Base-by-base conservation (phyloP, 2,797 vertebrate genomes). In the Artibeus jamaicensis region DNA sequence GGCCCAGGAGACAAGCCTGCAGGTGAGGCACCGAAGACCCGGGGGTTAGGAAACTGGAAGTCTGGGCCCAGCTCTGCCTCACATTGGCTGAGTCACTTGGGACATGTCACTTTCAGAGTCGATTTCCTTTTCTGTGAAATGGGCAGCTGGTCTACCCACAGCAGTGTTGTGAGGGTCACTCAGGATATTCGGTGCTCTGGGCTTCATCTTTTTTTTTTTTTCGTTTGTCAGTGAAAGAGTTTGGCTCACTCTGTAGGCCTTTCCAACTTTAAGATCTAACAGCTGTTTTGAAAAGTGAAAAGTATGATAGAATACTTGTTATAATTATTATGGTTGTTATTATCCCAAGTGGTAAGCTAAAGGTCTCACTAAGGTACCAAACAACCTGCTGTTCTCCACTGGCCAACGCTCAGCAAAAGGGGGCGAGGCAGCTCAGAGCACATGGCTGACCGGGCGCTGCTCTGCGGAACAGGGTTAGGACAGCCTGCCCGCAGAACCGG, bases 261-360 rank as follows among this genome's bases (percentile, higher is more conserved):
- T 44, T 89, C 44, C 15, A 82, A 48, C 29, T 78, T 53, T n/a
- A 0, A 89, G 86, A 86, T 86, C 65, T 46, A 85, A 42, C 21
- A 48, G 46, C n/a, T 83, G 24, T 55, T 89, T 73, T 77, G 24
- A 71, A 95, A 93, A 94, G 34, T 78, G 22, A 73, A 87, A 83
- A 65, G 24, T 86, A 22, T 81, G 42, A 84, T 71, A 42, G 11
- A 77, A 87, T 71, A 87, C 29, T 94, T 89, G 24, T 4, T 67
- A 16, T 74, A 37, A 62, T 85, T 77, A 71, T 82, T 65, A 24
- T 70, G 65, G 57, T 11, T 71, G 16, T 74, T 90, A 19, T 93
- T 73, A 29, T 89, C 86, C 21, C n/a, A 68, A 44, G 44, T n/a
- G 6, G 44, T 86, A 85, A 84, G 82, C 48, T 81, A 11, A 89